Evolutionary conservation across 92 coral and sea anemone genomes (phyloP).

Genomic region (Micromussa lordhowensis): DNA sequence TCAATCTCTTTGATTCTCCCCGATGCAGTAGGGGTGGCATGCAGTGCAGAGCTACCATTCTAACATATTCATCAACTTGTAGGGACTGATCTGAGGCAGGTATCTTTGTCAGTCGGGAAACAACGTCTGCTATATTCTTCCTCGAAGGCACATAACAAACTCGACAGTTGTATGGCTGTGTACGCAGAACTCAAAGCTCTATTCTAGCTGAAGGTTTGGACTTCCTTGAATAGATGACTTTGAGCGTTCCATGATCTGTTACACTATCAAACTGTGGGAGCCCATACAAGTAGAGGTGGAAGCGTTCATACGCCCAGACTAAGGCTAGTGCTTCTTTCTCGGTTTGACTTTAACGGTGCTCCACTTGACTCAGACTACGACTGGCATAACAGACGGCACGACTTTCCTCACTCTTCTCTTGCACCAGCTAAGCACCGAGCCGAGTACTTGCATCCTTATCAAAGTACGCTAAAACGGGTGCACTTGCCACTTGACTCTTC

Average conservation of each 20-base stretch:
- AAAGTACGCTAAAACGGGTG: constrained; percentile 32
- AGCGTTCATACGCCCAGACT: not conserved
- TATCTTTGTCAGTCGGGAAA: not conserved
- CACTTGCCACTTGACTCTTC: constrained; percentile 18
- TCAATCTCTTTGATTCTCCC: not conserved
- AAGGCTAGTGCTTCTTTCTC: not conserved
- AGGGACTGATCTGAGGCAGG: not conserved
- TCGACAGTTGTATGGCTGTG: not conserved
- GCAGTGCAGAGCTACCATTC: not conserved
- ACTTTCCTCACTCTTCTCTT: not conserved
- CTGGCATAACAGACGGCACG: not conserved
- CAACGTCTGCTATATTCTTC: not conserved
- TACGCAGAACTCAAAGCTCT: not conserved
- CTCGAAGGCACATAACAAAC: not conserved
- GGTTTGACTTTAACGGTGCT: not conserved
- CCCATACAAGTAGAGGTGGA: not conserved
- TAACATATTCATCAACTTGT: not conserved
- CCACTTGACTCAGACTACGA: not conserved
- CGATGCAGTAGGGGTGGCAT: no score
- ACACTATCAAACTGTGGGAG: not conserved
- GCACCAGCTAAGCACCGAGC: no score
- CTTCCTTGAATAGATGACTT: not conserved
- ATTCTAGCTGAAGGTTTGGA: not conserved
- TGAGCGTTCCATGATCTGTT: not conserved
- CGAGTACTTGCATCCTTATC: constrained; percentile 31